Percentiles rank a stretch among this genome's conserved stretches.
These are phyloP conservation scores for Schizotus pectinicornis DNA, from an alignment of 2,888 invertebrate species.

Conservation along the genomic window DNA sequence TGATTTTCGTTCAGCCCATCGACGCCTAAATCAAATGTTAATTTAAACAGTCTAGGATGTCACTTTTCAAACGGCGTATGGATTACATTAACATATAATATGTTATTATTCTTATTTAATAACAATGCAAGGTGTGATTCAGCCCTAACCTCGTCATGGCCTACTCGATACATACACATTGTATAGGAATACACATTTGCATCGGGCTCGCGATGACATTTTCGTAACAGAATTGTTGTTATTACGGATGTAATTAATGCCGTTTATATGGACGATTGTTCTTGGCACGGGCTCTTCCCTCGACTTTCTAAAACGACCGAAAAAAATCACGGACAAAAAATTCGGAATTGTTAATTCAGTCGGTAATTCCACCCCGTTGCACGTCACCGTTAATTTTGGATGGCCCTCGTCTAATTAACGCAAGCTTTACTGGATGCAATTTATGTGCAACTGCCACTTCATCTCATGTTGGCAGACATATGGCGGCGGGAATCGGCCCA, in stretches of 20 bases:
- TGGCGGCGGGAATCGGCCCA: too few relatives aligned
- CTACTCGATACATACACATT: conserved; percentile 35
- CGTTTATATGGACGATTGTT: conserved; percentile 7
- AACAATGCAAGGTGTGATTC: conserved; percentile 58
- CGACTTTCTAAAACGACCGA: too few relatives aligned
- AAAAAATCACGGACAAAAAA: too few relatives aligned
- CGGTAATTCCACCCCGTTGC: too few relatives aligned
- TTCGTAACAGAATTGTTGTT: conserved; percentile 4
- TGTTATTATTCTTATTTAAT: conserved; percentile 60
- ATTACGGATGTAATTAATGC: neutral
- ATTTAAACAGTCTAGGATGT: conserved; percentile 57
- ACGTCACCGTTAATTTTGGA: too few relatives aligned
- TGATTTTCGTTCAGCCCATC: conserved; percentile 57
- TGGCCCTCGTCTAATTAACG: too few relatives aligned
- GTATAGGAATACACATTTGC: conserved; percentile 1
- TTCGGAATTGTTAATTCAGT: too few relatives aligned
- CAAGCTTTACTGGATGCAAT: too few relatives aligned
- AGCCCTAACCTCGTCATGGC: conserved; percentile 45
- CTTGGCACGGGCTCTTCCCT: neutral
- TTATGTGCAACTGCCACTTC: too few relatives aligned
- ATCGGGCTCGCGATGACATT: conserved; percentile 9
- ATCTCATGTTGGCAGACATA: too few relatives aligned
- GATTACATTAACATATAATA: conserved; percentile 59
- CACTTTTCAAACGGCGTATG: conserved; percentile 55
- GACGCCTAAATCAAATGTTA: conserved; percentile 58